phyloP scores from a whole-genome alignment of 2,888 invertebrate species.

The Meteorus cinctellus region DNA sequence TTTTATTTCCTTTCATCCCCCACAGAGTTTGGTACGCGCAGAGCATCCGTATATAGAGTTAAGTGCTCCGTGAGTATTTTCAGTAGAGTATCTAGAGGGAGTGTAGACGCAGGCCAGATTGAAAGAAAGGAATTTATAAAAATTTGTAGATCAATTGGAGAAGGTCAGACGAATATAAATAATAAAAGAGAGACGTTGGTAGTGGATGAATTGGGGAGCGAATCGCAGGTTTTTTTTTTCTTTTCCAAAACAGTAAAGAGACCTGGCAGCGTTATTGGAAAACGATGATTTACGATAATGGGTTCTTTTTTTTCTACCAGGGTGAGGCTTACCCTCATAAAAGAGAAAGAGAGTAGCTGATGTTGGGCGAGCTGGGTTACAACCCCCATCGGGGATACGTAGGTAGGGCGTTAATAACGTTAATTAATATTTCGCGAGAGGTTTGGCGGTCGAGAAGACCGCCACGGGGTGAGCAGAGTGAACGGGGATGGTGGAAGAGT shows the following conservation, averaged over 20 bases:
- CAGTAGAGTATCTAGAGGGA: slow-evolving; percentile 25
- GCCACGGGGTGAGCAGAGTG: slow-evolving; percentile 31
- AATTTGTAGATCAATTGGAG: slow-evolving; percentile 38
- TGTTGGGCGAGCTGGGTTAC: slow-evolving; percentile 47
- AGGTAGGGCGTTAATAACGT: slow-evolving; percentile 78
- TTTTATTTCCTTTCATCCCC: slow-evolving; percentile 36
- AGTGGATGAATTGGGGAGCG: slow-evolving; percentile 42
- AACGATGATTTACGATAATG: slow-evolving; percentile 79
- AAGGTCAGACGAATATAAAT: slow-evolving; percentile 42
- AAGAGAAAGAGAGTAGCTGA: slow-evolving; percentile 45
- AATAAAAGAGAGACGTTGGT: slow-evolving; percentile 38
- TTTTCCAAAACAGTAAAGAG: slow-evolving; percentile 61
- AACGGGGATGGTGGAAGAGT: slow-evolving; percentile 45
- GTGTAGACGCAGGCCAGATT: slow-evolving; percentile 34
- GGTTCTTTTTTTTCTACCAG: slow-evolving; percentile 69
- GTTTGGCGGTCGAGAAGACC: slow-evolving; percentile 69
- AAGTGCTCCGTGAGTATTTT: slow-evolving; percentile 34
- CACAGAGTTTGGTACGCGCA: slow-evolving; percentile 41
- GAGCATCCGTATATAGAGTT: slow-evolving; percentile 29
- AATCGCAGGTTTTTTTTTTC: slow-evolving; percentile 41
- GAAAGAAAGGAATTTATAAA: slow-evolving; percentile 49
- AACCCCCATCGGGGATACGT: slow-evolving; percentile 55
- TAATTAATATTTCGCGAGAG: slow-evolving; percentile 78
- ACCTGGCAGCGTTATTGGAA: slow-evolving; percentile 75
- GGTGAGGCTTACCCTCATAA: slow-evolving; percentile 24